These are phyloP conservation scores for Ptychadena robeensis DNA, from an alignment of 2,797 vertebrate species.

Conservation along the genomic window DNA sequence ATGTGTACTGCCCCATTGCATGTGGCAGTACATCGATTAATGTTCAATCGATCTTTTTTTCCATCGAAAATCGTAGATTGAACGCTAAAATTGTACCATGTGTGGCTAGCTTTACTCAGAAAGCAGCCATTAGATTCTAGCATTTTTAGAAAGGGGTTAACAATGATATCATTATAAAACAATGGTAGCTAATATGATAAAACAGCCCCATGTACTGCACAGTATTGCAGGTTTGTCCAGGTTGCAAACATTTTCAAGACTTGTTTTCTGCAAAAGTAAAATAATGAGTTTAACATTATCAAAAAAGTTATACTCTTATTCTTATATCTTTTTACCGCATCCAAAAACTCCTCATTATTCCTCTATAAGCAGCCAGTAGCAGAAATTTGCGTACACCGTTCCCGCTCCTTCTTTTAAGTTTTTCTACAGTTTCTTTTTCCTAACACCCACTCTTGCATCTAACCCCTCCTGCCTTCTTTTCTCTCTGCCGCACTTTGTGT, in stretches of 20 bases:
- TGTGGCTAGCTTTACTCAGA: too few species aligned
- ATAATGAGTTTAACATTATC: not conserved
- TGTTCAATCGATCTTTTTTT: too few species aligned
- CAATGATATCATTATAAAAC: not conserved
- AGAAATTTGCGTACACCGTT: not conserved
- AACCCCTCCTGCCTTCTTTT: conserved; percentile 26
- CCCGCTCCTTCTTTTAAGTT: conserved; percentile 14
- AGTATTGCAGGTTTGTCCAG: not conserved
- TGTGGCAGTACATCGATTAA: too few species aligned
- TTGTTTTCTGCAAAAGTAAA: not conserved
- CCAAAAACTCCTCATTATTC: not conserved
- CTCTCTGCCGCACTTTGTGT: conserved; percentile 52
- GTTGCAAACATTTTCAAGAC: not conserved
- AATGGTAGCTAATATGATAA: not conserved
- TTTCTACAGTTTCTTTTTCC: conserved; percentile 12
- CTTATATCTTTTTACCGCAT: not conserved
- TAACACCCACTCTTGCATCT: conserved; percentile 22
- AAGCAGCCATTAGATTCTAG: not conserved
- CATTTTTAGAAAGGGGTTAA: not conserved
- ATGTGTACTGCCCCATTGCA: too few species aligned
- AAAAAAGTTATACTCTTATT: not conserved
- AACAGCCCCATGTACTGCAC: not conserved
- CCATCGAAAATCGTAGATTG: too few species aligned
- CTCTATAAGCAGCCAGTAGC: conserved; percentile 4
- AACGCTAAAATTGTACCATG: too few species aligned